A percentile compares a stretch with the other conserved stretches of the same genome.
These are phyloP conservation scores for Parambassis ranga DNA, from an alignment of 2,797 vertebrate genomes.

Conservation along the genomic window DNA sequence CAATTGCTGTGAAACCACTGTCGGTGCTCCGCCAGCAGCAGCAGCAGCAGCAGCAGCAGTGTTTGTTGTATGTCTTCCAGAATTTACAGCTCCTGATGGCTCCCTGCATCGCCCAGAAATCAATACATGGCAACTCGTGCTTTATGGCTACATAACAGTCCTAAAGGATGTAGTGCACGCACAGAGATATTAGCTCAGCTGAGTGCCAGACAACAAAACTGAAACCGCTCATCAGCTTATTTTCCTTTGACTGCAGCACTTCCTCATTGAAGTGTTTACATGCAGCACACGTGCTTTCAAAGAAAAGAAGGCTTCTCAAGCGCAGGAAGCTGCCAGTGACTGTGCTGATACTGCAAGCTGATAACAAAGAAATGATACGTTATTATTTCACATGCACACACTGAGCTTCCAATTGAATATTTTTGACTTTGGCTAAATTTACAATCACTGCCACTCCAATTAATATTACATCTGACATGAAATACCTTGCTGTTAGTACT, in stretches of 20 bases:
- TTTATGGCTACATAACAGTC: slow-evolving; percentile 61
- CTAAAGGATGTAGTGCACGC: slow-evolving; percentile 35
- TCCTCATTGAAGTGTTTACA: slow-evolving; percentile 79
- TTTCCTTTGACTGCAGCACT: slow-evolving; percentile 68
- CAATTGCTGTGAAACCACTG: slow-evolving; percentile 44
- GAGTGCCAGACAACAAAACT: slow-evolving; percentile 51
- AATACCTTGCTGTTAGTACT: background rate
- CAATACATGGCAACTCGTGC: slow-evolving; percentile 59
- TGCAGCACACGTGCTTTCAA: slow-evolving; percentile 76
- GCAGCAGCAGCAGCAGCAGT: too few relatives aligned
- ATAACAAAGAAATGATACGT: background rate
- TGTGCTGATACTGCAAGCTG: slow-evolving; percentile 16
- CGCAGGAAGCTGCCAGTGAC: slow-evolving; percentile 32
- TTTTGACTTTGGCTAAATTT: fast-evolving
- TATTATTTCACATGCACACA: background rate
- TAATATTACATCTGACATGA: background rate
- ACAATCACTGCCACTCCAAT: background rate
- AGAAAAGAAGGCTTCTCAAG: slow-evolving; percentile 47
- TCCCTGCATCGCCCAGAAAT: slow-evolving; percentile 57
- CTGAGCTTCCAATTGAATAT: background rate
- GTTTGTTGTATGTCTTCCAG: slow-evolving; percentile 46
- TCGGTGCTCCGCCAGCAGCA: slow-evolving; percentile 28
- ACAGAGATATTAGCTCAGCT: slow-evolving; percentile 41
- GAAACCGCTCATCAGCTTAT: slow-evolving; percentile 66
- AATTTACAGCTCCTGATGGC: slow-evolving; percentile 61